phyloP scores from a whole-genome alignment of 1,140 invertebrate genomes.

The Sesamia nonagrioides region DNA sequence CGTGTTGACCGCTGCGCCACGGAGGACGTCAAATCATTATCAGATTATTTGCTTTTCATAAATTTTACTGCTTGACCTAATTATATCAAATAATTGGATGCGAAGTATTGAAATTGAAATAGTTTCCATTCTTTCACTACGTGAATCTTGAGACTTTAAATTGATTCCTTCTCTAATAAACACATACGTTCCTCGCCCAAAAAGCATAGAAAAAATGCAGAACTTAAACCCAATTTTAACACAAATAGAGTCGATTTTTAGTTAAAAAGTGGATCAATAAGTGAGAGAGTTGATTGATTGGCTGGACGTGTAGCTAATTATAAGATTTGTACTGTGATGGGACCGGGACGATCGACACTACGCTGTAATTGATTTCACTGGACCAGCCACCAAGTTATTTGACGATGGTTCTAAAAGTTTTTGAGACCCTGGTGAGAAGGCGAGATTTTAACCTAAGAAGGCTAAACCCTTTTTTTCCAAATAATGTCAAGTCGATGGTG shows the following conservation, averaged over 20 bases:
- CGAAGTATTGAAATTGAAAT: not conserved
- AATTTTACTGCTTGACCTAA: not conserved
- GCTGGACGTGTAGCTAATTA: constrained; percentile 74
- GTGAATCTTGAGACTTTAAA: not conserved
- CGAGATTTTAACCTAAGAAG: too few species aligned
- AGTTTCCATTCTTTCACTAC: not conserved
- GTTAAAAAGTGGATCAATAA: constrained; percentile 42
- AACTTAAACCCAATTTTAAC: constrained; percentile 36
- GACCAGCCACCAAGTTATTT: constrained; percentile 62
- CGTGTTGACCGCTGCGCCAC: too few species aligned
- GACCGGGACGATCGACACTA: constrained; percentile 67
- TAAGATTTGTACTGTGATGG: constrained; percentile 65
- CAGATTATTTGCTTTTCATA: not conserved
- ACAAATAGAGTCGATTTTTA: constrained; percentile 47
- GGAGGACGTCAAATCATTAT: too few species aligned
- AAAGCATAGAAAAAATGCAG: constrained; percentile 1
- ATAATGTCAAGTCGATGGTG: too few species aligned
- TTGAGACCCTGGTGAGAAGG: not conserved
- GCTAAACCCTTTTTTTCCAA: too few species aligned
- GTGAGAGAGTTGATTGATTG: constrained; percentile 67
- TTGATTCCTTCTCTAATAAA: constrained; percentile 30
- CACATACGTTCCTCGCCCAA: not conserved
- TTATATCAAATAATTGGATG: not conserved
- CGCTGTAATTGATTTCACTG: constrained; percentile 81
- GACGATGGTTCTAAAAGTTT: constrained; percentile 53